Percentiles rank a stretch among this genome's conserved stretches.
phyloP scores from a whole-genome alignment of 1,140 invertebrate species.

The Homarus americanus region DNA sequence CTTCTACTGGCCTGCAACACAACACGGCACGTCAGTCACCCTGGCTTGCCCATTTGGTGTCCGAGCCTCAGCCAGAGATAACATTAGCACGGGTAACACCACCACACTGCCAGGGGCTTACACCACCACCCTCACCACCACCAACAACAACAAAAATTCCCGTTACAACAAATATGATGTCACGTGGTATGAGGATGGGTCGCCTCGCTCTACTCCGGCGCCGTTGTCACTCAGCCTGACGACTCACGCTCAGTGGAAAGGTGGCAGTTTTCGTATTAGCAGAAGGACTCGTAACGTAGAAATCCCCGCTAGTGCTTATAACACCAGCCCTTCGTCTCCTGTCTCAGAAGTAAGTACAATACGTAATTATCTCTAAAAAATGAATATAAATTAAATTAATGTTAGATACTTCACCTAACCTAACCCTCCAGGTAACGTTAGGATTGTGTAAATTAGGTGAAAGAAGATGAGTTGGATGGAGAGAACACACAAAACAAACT shows the following conservation, averaged over 20 bases:
- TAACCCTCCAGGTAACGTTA: too few relatives aligned
- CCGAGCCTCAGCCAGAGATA: slow-evolving; percentile 72
- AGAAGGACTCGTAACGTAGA: slow-evolving; percentile 30
- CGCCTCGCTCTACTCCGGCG: neutral
- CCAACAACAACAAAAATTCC: neutral
- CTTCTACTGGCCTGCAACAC: slow-evolving; percentile 76
- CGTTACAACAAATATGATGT: too few relatives aligned
- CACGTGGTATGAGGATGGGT: slow-evolving; percentile 24
- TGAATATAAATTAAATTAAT: too few relatives aligned
- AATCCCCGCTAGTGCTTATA: neutral
- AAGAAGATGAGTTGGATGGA: too few relatives aligned
- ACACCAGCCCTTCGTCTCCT: neutral
- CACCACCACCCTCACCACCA: neutral
- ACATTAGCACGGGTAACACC: slow-evolving; percentile 73
- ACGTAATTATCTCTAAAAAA: too few relatives aligned
- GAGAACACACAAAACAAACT: too few relatives aligned
- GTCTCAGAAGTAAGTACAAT: neutral
- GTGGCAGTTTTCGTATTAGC: slow-evolving; percentile 35
- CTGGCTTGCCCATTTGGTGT: slow-evolving; percentile 76
- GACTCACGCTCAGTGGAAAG: slow-evolving; percentile 39
- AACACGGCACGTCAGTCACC: slow-evolving; percentile 74
- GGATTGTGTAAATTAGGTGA: too few relatives aligned
- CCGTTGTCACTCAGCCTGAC: neutral
- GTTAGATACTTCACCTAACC: too few relatives aligned
- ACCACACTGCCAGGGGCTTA: neutral